Conservation (phyloP, 2,113 vertebrate genomes). For the Hucho hucho region DNA sequence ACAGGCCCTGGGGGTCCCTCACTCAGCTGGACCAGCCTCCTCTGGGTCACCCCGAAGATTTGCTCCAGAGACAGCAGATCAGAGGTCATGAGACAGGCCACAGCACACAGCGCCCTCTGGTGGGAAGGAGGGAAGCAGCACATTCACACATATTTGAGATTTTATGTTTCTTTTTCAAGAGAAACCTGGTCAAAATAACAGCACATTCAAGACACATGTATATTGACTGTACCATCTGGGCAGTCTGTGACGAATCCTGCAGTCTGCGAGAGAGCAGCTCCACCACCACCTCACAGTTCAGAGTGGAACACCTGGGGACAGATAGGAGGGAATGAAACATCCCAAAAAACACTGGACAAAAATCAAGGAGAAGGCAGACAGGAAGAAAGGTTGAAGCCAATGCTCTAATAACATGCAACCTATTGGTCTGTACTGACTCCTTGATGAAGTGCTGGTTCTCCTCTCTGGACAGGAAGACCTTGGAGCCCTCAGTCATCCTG, state of each 20-base stretch:
- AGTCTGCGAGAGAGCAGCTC: conserved; percentile 82
- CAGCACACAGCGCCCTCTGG: conserved; percentile 84
- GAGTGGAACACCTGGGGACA: conserved; percentile 79
- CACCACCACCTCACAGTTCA: conserved; percentile 93
- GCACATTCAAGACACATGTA: neutral
- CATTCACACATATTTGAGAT: neutral
- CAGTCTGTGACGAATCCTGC: conserved; percentile 62
- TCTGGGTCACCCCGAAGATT: conserved; percentile 71
- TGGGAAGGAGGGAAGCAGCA: neutral
- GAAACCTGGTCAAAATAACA: neutral
- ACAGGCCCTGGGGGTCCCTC: conserved; percentile 76
- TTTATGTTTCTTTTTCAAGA: too few species aligned
- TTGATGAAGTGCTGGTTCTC: conserved; percentile 88
- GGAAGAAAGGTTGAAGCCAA: too few species aligned
- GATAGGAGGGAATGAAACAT: neutral
- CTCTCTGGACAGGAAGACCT: conserved; percentile 85
- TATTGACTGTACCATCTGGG: conserved; percentile 80
- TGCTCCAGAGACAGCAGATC: conserved; percentile 89
- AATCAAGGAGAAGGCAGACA: too few species aligned
- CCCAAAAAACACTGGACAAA: neutral
- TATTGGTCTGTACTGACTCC: conserved; percentile 76
- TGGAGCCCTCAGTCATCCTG: conserved; percentile 73
- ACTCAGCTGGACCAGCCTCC: conserved; percentile 77
- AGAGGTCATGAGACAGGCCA: conserved; percentile 83
- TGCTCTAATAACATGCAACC: neutral